phyloP scores from a whole-genome alignment of 2,113 vertebrate species.

The Kobus ellipsiprymnus region DNA sequence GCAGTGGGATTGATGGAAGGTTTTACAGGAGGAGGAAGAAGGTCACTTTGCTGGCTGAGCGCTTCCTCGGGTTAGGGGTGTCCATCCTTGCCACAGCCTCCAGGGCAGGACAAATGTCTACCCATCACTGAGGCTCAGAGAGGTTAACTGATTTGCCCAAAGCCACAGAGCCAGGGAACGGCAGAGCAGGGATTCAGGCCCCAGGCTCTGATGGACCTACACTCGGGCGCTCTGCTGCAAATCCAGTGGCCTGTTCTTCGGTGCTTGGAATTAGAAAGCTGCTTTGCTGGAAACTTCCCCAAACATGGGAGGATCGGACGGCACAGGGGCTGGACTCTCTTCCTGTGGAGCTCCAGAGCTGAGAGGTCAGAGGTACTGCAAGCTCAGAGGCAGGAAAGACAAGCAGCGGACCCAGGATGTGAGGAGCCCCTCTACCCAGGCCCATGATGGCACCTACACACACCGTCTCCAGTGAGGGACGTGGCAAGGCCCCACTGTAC shows the following conservation, averaged over 20 bases:
- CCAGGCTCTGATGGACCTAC: background rate
- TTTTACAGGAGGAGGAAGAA: background rate
- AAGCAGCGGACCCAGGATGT: background rate
- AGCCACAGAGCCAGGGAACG: background rate
- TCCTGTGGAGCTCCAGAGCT: background rate
- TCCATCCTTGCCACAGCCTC: background rate
- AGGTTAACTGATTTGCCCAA: background rate
- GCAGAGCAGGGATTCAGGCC: background rate
- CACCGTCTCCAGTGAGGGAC: rapidly evolving
- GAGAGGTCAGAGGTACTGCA: background rate
- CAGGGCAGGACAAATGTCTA: background rate
- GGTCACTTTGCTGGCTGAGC: background rate
- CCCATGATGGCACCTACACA: background rate
- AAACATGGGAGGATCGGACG: background rate
- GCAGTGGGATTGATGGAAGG: rapidly evolving
- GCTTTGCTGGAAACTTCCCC: background rate
- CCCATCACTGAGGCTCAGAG: background rate
- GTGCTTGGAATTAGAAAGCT: rapidly evolving
- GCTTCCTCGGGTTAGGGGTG: background rate
- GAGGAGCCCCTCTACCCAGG: too few relatives aligned
- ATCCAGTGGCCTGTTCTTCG: background rate
- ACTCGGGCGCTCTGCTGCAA: background rate
- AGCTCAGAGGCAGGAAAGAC: background rate
- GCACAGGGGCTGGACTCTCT: background rate
- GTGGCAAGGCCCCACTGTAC: rapidly evolving